Conservation (phyloP, 2,888 invertebrate genomes). For the Epinotia brunnichana region DNA sequence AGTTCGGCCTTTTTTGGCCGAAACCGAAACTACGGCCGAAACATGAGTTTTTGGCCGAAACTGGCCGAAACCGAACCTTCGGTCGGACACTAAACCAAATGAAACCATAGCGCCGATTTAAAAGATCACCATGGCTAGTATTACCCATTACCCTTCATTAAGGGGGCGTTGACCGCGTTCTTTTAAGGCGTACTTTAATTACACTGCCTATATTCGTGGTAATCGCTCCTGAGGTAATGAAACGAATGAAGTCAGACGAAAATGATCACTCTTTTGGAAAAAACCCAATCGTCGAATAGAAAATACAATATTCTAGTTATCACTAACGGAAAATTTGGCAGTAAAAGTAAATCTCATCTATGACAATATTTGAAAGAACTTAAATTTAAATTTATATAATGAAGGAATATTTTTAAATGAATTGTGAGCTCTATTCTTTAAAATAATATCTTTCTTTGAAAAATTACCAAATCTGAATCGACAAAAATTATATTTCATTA, state of each 20-base stretch:
- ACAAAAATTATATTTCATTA: too few species aligned
- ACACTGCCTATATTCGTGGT: neutral
- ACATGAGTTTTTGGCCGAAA: too few species aligned
- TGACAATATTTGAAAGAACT: too few species aligned
- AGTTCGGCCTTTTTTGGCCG: too few species aligned
- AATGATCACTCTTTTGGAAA: neutral
- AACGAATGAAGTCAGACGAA: conserved; percentile 3
- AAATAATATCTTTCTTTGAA: too few species aligned
- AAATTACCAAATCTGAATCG: too few species aligned
- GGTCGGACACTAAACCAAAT: too few species aligned
- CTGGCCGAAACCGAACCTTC: too few species aligned
- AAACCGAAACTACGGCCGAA: too few species aligned
- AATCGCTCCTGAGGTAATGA: neutral
- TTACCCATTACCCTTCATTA: conserved; percentile 23
- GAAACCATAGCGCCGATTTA: conserved; percentile 7
- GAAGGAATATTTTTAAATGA: too few species aligned
- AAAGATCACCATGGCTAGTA: conserved; percentile 5
- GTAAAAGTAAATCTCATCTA: neutral
- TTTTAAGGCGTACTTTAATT: conserved; percentile 24
- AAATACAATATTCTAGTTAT: conserved; percentile 11
- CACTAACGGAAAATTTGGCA: neutral
- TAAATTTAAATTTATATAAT: too few species aligned
- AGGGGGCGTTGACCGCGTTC: conserved; percentile 14
- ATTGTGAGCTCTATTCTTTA: too few species aligned
- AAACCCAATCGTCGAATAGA: neutral